Percentiles rank a stretch among this genome's conserved stretches.
Conservation (phyloP, 2,113 vertebrate genomes). For the Daboia siamensis region DNA sequence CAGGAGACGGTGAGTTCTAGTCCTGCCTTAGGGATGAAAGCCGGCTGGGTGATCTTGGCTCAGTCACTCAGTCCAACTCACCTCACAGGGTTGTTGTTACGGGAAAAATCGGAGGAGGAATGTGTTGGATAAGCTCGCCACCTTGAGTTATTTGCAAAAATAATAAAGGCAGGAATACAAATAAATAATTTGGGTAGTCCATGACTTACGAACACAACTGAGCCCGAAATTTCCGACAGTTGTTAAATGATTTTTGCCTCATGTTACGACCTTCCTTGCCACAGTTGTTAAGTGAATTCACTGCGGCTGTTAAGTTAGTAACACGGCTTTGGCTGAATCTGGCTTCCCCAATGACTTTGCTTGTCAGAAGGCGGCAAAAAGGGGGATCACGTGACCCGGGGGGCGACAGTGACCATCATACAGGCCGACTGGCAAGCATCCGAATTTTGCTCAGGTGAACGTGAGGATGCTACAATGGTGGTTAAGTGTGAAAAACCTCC, state of each 20-base stretch:
- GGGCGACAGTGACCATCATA: not conserved
- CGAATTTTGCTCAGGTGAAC: not conserved
- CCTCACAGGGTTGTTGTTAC: not conserved
- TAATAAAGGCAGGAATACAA: not conserved
- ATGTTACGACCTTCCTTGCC: not conserved
- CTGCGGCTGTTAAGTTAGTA: not conserved
- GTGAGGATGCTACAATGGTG: not conserved
- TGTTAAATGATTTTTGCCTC: not conserved
- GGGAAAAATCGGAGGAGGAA: not conserved
- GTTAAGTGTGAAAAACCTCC: not conserved
- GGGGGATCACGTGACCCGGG: not conserved
- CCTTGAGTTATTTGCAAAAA: not conserved
- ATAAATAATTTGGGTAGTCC: not conserved
- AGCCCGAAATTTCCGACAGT: not conserved
- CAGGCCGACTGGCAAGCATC: not conserved
- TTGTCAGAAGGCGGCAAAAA: not conserved
- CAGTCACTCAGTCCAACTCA: not conserved
- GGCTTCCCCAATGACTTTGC: not conserved
- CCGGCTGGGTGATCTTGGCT: not conserved
- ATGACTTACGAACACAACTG: not conserved
- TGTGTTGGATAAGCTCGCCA: not conserved
- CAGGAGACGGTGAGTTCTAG: too few relatives aligned
- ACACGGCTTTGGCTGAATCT: not conserved
- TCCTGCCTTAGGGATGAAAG: too few relatives aligned
- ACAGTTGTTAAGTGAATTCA: not conserved